Conservation (phyloP, 2,113 vertebrate genomes). For the Lasiurus borealis region DNA sequence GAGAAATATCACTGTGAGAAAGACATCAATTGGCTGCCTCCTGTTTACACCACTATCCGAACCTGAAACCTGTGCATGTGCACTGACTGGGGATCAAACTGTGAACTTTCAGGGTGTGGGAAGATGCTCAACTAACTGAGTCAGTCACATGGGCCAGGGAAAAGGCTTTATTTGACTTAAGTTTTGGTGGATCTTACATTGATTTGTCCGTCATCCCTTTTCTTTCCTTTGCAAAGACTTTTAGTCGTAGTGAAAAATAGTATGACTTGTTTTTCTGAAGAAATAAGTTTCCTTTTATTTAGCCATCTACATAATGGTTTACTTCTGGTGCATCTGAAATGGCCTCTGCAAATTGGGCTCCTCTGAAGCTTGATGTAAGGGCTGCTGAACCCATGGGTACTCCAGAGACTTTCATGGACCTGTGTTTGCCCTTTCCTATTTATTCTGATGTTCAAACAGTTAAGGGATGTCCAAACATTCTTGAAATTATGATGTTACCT, state of each 20-base stretch:
- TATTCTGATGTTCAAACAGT: not conserved
- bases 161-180: not conserved
- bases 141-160: not conserved
- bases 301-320: constrained; percentile 2
- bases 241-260: not conserved
- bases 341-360: not conserved
- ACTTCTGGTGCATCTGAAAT: not conserved
- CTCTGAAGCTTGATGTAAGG: not conserved
- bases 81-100: no score
- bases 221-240: not conserved
- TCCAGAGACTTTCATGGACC: not conserved
- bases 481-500: not conserved
- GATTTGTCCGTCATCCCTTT: not conserved
- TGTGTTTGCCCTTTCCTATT: not conserved
- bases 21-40: no score
- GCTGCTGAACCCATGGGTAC: not conserved
- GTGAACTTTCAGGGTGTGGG: no score
- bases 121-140: no score
- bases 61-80: no score
- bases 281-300: not conserved
- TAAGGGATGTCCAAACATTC: not conserved
- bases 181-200: not conserved
- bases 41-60: no score
- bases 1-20: no score
- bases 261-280: not conserved